Conservation (phyloP, 2,888 invertebrate genomes). For the Agrotis clavis region DNA sequence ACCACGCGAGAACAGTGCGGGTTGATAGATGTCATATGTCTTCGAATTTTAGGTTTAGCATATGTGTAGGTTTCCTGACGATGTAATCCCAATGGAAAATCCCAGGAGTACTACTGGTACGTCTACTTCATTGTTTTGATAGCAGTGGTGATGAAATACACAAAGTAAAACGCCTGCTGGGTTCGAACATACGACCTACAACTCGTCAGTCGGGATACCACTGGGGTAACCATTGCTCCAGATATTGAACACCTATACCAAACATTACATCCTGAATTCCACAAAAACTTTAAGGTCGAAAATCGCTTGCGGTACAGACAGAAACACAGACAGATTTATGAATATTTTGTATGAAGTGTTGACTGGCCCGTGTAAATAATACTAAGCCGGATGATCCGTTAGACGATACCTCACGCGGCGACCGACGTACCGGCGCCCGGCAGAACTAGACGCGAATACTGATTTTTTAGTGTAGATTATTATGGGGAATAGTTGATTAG, state of each 20-base stretch:
- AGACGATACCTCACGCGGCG: constrained; percentile 69
- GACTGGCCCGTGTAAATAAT: constrained; percentile 62
- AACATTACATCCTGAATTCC: not conserved
- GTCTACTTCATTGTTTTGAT: too few relatives aligned
- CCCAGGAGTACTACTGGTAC: too few relatives aligned
- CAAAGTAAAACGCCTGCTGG: too few relatives aligned
- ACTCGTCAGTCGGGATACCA: not conserved
- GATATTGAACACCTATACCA: too few relatives aligned
- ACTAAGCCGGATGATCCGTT: constrained; percentile 72
- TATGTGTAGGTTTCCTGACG: too few relatives aligned
- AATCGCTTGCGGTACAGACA: constrained; percentile 2
- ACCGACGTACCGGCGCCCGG: constrained; percentile 62
- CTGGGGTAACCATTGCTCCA: too few relatives aligned
- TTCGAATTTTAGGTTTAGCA: too few relatives aligned
- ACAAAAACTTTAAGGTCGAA: not conserved
- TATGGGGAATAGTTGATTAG: not conserved
- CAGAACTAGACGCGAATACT: constrained; percentile 35
- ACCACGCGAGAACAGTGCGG: too few relatives aligned
- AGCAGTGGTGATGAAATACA: too few relatives aligned
- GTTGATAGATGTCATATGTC: too few relatives aligned
- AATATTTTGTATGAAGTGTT: constrained; percentile 34
- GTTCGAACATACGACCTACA: too few relatives aligned
- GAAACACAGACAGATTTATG: constrained; percentile 19
- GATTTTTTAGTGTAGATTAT: not conserved
- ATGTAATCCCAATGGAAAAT: too few relatives aligned